These are phyloP conservation scores for Sebastes fasciatus DNA, from an alignment of 2,113 vertebrate genomes.

Conservation along the genomic window DNA sequence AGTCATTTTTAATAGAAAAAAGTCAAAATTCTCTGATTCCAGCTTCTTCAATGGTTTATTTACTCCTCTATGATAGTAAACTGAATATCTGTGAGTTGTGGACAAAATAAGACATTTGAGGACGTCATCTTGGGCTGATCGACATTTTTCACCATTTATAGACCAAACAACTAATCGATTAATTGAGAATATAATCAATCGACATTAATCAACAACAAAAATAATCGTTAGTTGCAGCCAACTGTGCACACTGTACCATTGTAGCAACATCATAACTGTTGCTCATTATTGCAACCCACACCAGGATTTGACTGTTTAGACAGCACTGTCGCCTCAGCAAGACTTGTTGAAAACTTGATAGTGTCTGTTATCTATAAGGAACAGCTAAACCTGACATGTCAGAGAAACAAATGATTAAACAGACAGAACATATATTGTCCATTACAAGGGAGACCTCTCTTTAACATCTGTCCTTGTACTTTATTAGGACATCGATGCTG, in stretches of 20 bases:
- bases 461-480: neutral
- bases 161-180: too few species aligned
- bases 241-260: neutral
- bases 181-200: too few species aligned
- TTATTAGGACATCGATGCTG: neutral
- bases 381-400: neutral
- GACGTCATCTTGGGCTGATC: too few species aligned
- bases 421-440: neutral
- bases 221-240: too few species aligned
- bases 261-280: neutral
- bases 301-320: slow-evolving; percentile 7
- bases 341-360: neutral
- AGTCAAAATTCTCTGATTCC: too few species aligned
- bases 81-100: too few species aligned
- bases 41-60: too few species aligned
- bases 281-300: slow-evolving; percentile 22
- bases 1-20: too few species aligned
- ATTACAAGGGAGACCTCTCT: neutral
- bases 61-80: too few species aligned
- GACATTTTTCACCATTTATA: too few species aligned
- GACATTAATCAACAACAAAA: too few species aligned
- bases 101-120: too few species aligned
- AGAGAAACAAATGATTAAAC: neutral
- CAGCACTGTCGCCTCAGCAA: slow-evolving; percentile 8
- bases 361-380: neutral